Evolutionary conservation across 2,797 vertebrate species (phyloP).

Genomic region (Galago senegalensis): DNA sequence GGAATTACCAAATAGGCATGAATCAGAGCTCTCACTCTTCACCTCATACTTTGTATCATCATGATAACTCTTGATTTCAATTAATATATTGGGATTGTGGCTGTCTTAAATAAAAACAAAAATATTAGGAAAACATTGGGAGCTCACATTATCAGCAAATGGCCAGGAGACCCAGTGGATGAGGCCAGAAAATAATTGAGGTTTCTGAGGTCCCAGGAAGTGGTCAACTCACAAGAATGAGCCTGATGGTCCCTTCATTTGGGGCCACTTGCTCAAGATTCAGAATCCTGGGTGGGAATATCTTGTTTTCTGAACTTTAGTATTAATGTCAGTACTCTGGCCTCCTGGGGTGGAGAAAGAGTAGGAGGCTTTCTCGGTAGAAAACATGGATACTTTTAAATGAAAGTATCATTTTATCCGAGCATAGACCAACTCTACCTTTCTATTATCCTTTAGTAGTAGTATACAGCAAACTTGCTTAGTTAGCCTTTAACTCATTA

Average conservation of each 20-base stretch:
- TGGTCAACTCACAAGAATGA: background rate
- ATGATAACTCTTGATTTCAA: constrained; percentile 57
- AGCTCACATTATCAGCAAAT: constrained; percentile 15
- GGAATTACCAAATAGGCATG: background rate
- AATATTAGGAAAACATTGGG: background rate
- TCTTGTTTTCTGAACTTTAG: constrained; percentile 49
- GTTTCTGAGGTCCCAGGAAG: background rate
- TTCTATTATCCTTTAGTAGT: constrained; percentile 7
- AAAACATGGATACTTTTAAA: constrained; percentile 34
- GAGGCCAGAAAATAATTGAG: background rate
- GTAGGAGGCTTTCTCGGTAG: background rate
- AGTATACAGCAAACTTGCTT: background rate
- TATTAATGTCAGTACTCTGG: background rate
- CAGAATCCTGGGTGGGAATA: constrained; percentile 20
- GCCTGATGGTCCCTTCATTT: background rate
- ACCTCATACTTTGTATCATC: background rate
- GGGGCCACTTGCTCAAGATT: background rate
- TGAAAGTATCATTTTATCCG: constrained; percentile 15
- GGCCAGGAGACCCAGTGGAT: background rate
- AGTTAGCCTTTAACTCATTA: constrained; percentile 34
- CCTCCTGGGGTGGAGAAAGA: background rate
- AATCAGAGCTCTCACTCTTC: constrained; percentile 44
- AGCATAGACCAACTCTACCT: background rate
- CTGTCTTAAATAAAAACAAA: background rate
- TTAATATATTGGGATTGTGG: constrained; percentile 1